Percentiles rank a stretch among this genome's conserved stretches.
phyloP scores from a whole-genome alignment of 2,113 vertebrate species.

The Xyliphius kryptos region DNA sequence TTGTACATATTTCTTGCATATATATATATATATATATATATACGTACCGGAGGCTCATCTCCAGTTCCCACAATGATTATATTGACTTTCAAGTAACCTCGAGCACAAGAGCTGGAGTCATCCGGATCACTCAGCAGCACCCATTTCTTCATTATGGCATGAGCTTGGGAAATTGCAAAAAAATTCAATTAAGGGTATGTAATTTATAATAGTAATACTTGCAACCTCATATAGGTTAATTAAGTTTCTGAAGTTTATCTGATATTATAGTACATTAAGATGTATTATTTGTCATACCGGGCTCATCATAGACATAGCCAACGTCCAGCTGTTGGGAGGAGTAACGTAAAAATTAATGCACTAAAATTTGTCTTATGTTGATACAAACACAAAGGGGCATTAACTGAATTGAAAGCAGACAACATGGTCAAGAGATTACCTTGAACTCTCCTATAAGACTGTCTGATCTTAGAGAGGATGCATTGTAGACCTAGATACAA shows the following conservation, averaged over 20 bases:
- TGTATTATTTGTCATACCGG: slow-evolving; percentile 63
- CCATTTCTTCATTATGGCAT: slow-evolving; percentile 90
- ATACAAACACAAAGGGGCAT: too few relatives aligned
- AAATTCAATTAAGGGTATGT: too few relatives aligned
- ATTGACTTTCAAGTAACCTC: slow-evolving; percentile 95
- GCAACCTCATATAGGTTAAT: too few relatives aligned
- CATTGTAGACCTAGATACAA: too few relatives aligned
- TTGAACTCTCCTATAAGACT: too few relatives aligned
- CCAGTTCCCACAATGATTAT: slow-evolving; percentile 84
- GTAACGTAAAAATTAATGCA: not conserved
- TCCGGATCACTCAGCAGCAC: slow-evolving; percentile 87
- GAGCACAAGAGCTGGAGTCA: slow-evolving; percentile 77
- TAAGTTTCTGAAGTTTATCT: too few relatives aligned
- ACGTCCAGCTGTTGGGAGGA: slow-evolving; percentile 77
- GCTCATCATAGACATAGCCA: slow-evolving; percentile 88
- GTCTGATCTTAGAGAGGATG: too few relatives aligned
- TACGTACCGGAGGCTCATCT: slow-evolving; percentile 81
- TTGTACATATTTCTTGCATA: not conserved
- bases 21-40: not conserved
- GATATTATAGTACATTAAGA: not conserved
- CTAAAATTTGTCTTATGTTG: too few relatives aligned
- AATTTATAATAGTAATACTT: too few relatives aligned
- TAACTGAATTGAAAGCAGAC: too few relatives aligned
- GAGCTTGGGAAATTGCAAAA: slow-evolving; percentile 62
- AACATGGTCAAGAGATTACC: not conserved